Conservation (phyloP, 2,888 invertebrate species). For the Amaurobius ferox region DNA sequence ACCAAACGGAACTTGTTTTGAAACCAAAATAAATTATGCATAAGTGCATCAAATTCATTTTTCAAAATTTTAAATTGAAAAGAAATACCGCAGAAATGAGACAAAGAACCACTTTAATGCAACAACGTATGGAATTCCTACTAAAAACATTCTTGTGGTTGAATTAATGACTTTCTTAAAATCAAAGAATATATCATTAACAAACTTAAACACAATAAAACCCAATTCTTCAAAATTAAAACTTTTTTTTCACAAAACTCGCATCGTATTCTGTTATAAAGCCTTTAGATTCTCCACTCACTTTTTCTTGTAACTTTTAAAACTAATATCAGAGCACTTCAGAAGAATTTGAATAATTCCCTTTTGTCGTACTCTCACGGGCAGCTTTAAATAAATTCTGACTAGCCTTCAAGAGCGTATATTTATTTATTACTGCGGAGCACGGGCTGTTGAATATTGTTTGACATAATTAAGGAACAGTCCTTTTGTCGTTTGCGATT, state of each 20-base stretch:
- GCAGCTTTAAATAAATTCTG: conserved; percentile 9
- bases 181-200: not conserved
- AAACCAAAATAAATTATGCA: too few relatives aligned
- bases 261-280: not conserved
- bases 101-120: too few relatives aligned
- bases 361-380: conserved; percentile 26
- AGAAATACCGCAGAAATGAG: too few relatives aligned
- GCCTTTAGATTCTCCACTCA: not conserved
- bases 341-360: conserved; percentile 50
- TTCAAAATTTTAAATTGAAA: too few relatives aligned
- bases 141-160: too few relatives aligned
- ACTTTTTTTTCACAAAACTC: not conserved
- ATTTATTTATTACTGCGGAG: conserved; percentile 53
- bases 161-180: too few relatives aligned
- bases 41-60: too few relatives aligned
- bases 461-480: conserved; percentile 63
- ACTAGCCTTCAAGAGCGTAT: conserved; percentile 3
- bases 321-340: conserved; percentile 52
- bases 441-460: conserved; percentile 44
- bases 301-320: conserved; percentile 41
- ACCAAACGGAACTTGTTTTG: too few relatives aligned
- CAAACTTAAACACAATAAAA: not conserved
- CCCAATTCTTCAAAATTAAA: not conserved
- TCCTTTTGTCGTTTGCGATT: conserved; percentile 12
- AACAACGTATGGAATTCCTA: too few relatives aligned